phyloP scores from a whole-genome alignment of 2,797 vertebrate species.

The Acipenser transmontanus region DNA sequence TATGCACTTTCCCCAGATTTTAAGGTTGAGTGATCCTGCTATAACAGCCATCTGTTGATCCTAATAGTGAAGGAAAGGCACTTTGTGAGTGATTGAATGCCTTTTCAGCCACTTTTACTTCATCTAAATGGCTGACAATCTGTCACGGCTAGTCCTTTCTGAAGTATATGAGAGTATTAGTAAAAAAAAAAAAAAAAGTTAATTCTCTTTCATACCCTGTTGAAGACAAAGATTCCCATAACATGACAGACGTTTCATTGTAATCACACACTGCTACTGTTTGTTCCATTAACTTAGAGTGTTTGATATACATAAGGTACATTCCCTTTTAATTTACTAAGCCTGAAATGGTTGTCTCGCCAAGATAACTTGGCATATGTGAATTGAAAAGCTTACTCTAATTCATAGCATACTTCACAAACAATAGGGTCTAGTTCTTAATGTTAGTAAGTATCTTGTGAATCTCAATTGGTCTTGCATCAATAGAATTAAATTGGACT shows the following conservation, averaged over 20 bases:
- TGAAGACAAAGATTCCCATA: slow-evolving; percentile 1
- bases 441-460: neutral
- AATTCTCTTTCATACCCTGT: neutral
- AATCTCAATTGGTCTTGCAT: neutral
- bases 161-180: neutral
- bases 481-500: no score
- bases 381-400: neutral
- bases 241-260: slow-evolving; percentile 2
- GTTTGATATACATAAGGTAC: neutral
- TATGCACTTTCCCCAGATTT: slow-evolving; percentile 19
- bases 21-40: slow-evolving; percentile 45
- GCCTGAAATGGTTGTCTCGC: neutral
- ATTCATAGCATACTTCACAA: neutral
- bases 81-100: slow-evolving; percentile 11
- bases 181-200: neutral
- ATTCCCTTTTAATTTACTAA: neutral
- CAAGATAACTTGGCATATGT: neutral
- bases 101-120: slow-evolving; percentile 10
- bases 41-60: slow-evolving; percentile 48
- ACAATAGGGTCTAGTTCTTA: neutral
- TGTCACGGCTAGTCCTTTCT: slow-evolving; percentile 21
- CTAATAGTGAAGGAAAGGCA: slow-evolving; percentile 18
- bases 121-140: slow-evolving; percentile 20
- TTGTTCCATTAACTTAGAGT: neutral
- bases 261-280: neutral